Percentiles rank a stretch among this genome's conserved stretches.
Evolutionary conservation across 1,140 invertebrate genomes (phyloP).

Genomic region (Brevipalpus yothersi): DNA sequence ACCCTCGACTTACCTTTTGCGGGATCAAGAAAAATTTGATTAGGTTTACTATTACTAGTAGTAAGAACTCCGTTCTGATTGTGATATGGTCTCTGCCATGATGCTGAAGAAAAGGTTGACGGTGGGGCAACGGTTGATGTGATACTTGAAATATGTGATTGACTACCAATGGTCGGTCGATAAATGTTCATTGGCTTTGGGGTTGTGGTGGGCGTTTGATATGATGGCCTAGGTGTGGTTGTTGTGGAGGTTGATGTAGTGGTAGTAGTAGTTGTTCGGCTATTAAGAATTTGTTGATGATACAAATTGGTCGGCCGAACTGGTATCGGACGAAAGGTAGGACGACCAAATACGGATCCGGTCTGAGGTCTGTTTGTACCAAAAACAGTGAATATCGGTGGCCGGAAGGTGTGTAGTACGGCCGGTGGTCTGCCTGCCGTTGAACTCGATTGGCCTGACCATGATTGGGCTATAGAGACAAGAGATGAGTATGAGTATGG

Average conservation of each 20-base stretch:
- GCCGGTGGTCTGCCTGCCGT: background rate
- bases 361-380: background rate
- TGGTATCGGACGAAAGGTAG: background rate
- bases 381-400: slow-evolving; percentile 7
- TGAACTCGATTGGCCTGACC: slow-evolving; percentile 1
- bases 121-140: slow-evolving; percentile 1
- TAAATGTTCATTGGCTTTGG: slow-evolving; percentile 9
- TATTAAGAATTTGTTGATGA: background rate
- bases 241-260: background rate
- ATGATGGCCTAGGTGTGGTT: slow-evolving; percentile 15
- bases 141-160: slow-evolving; percentile 6
- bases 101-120: background rate
- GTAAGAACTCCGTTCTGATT: too few relatives aligned
- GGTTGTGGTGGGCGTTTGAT: slow-evolving; percentile 12
- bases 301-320: slow-evolving; percentile 1
- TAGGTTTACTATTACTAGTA: too few relatives aligned
- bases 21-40: too few relatives aligned
- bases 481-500: background rate
- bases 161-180: background rate
- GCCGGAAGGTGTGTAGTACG: slow-evolving; percentile 5
- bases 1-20: too few relatives aligned
- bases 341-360: background rate
- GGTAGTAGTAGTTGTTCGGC: background rate
- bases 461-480: slow-evolving; percentile 1
- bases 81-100: background rate